Percentiles rank a stretch among this genome's conserved stretches.
Evolutionary conservation across 2,888 invertebrate genomes (phyloP).

Genomic region (Melieria crassipennis): DNA sequence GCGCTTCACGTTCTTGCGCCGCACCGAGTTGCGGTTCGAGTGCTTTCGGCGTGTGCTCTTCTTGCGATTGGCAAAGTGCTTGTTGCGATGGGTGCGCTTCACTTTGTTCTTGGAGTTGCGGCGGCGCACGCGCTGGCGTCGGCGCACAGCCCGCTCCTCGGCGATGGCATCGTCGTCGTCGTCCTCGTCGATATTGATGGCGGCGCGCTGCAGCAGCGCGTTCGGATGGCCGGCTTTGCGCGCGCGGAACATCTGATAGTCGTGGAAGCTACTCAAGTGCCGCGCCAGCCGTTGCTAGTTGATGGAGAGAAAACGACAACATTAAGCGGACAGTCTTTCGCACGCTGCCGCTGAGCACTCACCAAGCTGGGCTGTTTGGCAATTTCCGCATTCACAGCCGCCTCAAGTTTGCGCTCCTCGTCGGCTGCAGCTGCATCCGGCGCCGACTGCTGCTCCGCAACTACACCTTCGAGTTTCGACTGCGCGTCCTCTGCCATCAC

Average conservation of each 20-base stretch:
- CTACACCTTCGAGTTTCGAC: neutral
- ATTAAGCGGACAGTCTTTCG: neutral
- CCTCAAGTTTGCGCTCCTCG: conserved; percentile 10
- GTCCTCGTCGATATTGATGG: neutral
- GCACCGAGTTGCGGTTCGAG: conserved; percentile 16
- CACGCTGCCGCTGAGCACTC: neutral
- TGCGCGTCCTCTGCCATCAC: neutral
- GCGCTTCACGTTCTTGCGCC: conserved; percentile 17
- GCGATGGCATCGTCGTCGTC: conserved; percentile 33
- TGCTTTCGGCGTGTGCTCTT: conserved; percentile 17
- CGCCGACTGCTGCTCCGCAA: neutral
- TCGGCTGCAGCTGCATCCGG: neutral
- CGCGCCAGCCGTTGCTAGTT: conserved; percentile 42
- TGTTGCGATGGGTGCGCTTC: conserved; percentile 32
- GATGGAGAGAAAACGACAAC: neutral
- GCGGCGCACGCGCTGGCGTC: conserved; percentile 44
- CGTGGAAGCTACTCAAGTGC: conserved; percentile 40
- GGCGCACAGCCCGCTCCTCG: conserved; percentile 47
- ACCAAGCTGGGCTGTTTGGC: conserved; percentile 40
- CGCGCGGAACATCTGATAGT: conserved; percentile 21
- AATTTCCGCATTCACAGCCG: conserved; percentile 27
- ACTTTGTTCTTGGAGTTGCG: conserved; percentile 42
- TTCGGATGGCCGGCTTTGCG: neutral
- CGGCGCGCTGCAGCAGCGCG: neutral
- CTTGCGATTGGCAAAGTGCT: conserved; percentile 36